Conservation (phyloP, 1,140 invertebrate species). For the Riptortus pedestris region DNA sequence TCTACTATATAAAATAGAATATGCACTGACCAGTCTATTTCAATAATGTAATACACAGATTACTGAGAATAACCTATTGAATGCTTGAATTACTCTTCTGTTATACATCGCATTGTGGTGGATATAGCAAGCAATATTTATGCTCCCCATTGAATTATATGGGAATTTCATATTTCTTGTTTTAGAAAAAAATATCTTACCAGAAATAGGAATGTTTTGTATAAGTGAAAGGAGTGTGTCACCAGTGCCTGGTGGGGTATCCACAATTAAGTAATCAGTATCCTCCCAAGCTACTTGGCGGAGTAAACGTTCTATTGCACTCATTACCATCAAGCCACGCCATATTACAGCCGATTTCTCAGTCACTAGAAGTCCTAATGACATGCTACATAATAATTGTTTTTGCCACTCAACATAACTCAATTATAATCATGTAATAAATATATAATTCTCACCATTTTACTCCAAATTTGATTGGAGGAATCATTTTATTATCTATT, state of each 20-base stretch:
- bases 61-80: too few species aligned
- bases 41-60: too few species aligned
- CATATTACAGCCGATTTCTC: slow-evolving; percentile 71
- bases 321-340: slow-evolving; percentile 91
- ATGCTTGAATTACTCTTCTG: too few species aligned
- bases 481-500: slow-evolving; percentile 66
- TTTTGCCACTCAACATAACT: neutral
- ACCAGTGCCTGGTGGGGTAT: slow-evolving; percentile 85
- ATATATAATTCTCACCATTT: slow-evolving; percentile 40
- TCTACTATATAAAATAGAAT: too few species aligned
- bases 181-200: too few species aligned
- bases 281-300: slow-evolving; percentile 70
- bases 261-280: slow-evolving; percentile 71
- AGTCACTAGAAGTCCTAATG: slow-evolving; percentile 79
- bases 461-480: slow-evolving; percentile 77
- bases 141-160: too few species aligned
- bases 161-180: too few species aligned
- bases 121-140: too few species aligned
- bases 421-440: neutral
- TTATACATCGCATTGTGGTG: too few species aligned
- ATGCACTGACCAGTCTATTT: too few species aligned
- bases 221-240: slow-evolving; percentile 79
- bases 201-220: slow-evolving; percentile 75
- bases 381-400: slow-evolving; percentile 52
- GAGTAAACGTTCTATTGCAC: slow-evolving; percentile 72